Conservation (phyloP, 2,113 vertebrate species). For the Genyomyrus donnyi region DNA sequence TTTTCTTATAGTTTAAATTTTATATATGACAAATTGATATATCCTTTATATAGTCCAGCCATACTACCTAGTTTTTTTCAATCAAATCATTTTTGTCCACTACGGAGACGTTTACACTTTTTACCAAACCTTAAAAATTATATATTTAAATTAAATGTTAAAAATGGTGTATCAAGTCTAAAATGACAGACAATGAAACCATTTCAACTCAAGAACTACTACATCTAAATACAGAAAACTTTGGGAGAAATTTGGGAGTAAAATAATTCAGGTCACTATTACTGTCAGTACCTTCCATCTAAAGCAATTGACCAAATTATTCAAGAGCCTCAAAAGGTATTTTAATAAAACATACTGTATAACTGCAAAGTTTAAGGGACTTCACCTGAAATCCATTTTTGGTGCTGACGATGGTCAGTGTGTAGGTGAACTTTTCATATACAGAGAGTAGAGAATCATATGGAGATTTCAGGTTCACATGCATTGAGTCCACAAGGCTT, state of each 20-base stretch:
- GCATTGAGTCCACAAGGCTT: not conserved
- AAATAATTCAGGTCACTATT: not conserved
- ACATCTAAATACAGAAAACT: not conserved
- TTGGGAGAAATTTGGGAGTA: not conserved
- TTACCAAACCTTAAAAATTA: not conserved
- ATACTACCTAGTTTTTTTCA: not conserved
- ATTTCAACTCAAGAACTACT: not conserved
- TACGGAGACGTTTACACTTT: not conserved
- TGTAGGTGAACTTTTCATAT: not conserved
- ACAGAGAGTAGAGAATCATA: not conserved
- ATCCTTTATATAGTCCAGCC: not conserved
- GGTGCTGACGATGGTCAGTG: not conserved
- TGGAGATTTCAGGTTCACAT: not conserved
- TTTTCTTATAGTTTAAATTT: not conserved
- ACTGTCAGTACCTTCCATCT: not conserved
- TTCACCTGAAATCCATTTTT: not conserved
- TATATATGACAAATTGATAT: not conserved
- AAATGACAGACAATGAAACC: not conserved
- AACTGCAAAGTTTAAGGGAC: no score
- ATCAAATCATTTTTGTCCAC: not conserved
- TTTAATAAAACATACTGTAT: not conserved
- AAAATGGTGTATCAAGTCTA: not conserved
- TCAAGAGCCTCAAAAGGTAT: not conserved
- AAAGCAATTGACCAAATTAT: not conserved
- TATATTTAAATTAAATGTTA: not conserved